Evolutionary conservation across 2,888 invertebrate species (phyloP), one percentile per base, ranked within the genome.

Genomic region (Stenotaenia linearis): DNA sequence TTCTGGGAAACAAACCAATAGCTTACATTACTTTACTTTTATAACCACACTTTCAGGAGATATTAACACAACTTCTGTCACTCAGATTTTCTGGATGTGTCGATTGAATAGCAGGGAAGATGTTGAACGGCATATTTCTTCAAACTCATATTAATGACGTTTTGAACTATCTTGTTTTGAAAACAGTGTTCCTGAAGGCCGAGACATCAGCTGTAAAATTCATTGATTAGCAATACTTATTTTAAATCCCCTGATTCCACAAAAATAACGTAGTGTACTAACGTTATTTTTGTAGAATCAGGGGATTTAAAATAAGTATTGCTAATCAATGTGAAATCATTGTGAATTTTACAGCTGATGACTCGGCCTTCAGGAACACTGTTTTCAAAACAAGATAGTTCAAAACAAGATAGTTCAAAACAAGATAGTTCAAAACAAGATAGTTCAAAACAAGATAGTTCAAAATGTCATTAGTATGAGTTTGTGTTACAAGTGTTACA

Each of bases 1-100:
- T 35, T 77, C 77, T n/a, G 77, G 15, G 23, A 77, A 77, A 32
- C 37, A 77, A 32, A 77, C 28, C 30, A 77, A 23, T 12, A 77
- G 6, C 35, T 2, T 1, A 18, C 56, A 56, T 2, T 56, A 5
- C 9, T 18, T 6, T 56, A 56, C 21, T 2, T 6, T 56, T 56
- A 56, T 56, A 5, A 1, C 18, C 9, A 56, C 9, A 18, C 18
- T 56, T 2, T 56, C 56, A 5, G 56, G 56, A 10, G 56, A 56
- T 18, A 23, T 18, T 56, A 56, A 56, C 7, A n/a, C 18, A 56
- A 56, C 9, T 4, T 7, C 18, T 21, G 18, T 18, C 21, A 7
- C 3, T 23, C n/a, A 56, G 45, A n/a, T n/a, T n/a, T n/a, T n/a
- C n/a, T 21, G 21, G 56, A 23, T 1, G 18, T 2, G 9, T 56